These are phyloP conservation scores for Ruditapes philippinarum DNA, from an alignment of 1,140 invertebrate species.

Conservation along the genomic window DNA sequence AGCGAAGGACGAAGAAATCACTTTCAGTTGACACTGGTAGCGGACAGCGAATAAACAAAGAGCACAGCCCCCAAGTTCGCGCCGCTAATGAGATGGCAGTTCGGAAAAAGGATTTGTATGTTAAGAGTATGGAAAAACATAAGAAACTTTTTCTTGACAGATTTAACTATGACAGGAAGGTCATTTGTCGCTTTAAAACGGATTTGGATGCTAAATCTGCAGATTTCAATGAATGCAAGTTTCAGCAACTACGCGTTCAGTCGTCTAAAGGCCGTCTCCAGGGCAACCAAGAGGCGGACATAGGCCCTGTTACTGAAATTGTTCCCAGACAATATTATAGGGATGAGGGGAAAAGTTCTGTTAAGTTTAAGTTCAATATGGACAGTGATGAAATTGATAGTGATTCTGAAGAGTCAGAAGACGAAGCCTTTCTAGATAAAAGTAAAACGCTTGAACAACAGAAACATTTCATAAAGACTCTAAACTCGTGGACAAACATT, in stretches of 20 bases:
- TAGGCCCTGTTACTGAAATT: constrained; percentile 23
- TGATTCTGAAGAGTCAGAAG: neutral
- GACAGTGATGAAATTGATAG: neutral
- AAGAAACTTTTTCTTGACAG: constrained; percentile 35
- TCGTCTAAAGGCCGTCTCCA: constrained; percentile 8
- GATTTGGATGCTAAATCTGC: constrained; percentile 42
- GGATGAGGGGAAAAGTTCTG: neutral
- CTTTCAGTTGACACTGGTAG: neutral
- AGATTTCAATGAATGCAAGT: constrained; percentile 41
- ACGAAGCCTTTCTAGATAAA: neutral
- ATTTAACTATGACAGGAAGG: constrained; percentile 52
- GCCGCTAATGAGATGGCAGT: constrained; percentile 53
- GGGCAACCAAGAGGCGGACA: neutral
- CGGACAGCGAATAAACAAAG: constrained; percentile 44
- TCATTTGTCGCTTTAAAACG: constrained; percentile 9
- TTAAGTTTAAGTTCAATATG: neutral
- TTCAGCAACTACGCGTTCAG: constrained; percentile 33
- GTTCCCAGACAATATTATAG: constrained; percentile 55
- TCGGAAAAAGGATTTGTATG: neutral
- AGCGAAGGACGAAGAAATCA: constrained; percentile 19
- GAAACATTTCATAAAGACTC: neutral
- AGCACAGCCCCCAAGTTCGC: constrained; percentile 31
- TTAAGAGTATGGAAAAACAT: constrained; percentile 34
- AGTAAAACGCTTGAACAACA: neutral
- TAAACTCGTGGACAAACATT: constrained; percentile 15